Conservation (phyloP, 2,888 invertebrate genomes). For the Agrilus biguttatus region DNA sequence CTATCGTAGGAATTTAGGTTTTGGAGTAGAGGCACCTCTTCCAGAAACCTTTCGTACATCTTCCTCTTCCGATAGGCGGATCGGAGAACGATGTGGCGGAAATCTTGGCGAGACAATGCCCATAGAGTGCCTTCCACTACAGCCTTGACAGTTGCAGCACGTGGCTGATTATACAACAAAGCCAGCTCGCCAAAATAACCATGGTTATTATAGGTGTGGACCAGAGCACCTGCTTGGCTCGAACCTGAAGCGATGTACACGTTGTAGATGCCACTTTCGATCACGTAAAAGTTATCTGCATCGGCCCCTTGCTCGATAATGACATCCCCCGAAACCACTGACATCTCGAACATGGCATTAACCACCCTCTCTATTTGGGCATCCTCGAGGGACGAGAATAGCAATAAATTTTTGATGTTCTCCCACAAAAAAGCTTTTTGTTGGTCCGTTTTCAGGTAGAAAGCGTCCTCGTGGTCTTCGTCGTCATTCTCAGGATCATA, state of each 20-base stretch:
- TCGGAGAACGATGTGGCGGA: slow-evolving; percentile 55
- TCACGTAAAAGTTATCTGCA: slow-evolving; percentile 92
- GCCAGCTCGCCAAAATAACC: slow-evolving; percentile 89
- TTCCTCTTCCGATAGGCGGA: slow-evolving; percentile 88
- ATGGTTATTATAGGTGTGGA: slow-evolving; percentile 70
- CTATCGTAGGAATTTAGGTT: slow-evolving; percentile 81
- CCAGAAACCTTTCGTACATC: slow-evolving; percentile 81
- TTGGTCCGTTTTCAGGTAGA: slow-evolving; percentile 83
- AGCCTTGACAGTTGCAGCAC: slow-evolving; percentile 75
- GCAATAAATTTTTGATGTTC: slow-evolving; percentile 68
- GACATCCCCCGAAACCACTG: slow-evolving; percentile 62
- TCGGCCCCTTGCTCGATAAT: slow-evolving; percentile 87
- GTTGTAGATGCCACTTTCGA: slow-evolving; percentile 68
- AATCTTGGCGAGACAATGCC: slow-evolving; percentile 90
- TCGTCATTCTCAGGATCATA: slow-evolving; percentile 92
- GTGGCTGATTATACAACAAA: slow-evolving; percentile 88
- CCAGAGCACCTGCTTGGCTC: slow-evolving; percentile 27
- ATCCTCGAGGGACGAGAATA: slow-evolving; percentile 79
- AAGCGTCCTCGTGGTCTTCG: slow-evolving; percentile 55
- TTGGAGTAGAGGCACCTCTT: slow-evolving; percentile 83
- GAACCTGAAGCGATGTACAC: slow-evolving; percentile 42
- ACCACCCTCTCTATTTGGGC: slow-evolving; percentile 75
- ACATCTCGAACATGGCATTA: slow-evolving; percentile 91
- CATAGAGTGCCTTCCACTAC: slow-evolving; percentile 43
- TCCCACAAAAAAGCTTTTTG: slow-evolving; percentile 74